Percentiles rank a stretch among this genome's conserved stretches.
Evolutionary conservation across 2,888 invertebrate species (phyloP).

Genomic region (Dryobotodes eremita): DNA sequence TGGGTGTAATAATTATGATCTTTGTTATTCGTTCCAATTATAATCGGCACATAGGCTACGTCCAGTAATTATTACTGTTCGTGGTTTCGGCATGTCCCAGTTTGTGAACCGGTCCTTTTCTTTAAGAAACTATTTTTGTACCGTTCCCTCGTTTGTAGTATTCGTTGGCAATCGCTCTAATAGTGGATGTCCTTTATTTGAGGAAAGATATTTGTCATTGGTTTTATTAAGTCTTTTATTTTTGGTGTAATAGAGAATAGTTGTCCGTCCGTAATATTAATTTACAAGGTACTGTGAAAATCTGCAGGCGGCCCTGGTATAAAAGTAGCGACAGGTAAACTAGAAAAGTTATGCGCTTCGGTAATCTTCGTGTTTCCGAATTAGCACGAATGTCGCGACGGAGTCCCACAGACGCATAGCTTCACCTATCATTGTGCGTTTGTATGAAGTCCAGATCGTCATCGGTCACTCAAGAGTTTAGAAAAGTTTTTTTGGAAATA

Average conservation of each 20-base stretch:
- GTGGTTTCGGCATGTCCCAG: constrained; percentile 23
- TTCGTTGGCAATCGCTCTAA: constrained; percentile 28
- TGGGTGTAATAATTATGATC: constrained; percentile 14
- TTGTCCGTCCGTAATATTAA: neutral
- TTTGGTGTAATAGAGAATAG: neutral
- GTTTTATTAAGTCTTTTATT: neutral
- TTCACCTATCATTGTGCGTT: no score
- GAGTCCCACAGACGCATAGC: no score
- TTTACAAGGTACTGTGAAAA: neutral
- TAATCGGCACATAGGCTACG: constrained; percentile 13
- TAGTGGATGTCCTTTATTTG: constrained; percentile 5
- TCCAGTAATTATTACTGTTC: constrained; percentile 16
- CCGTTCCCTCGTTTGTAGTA: constrained; percentile 38
- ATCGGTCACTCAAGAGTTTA: no score
- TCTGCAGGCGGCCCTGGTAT: neutral
- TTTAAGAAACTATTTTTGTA: constrained; percentile 27
- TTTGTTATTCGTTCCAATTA: neutral
- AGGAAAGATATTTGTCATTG: constrained; percentile 9
- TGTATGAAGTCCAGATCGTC: no score
- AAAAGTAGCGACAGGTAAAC: neutral
- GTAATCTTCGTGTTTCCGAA: neutral
- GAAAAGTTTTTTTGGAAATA: no score
- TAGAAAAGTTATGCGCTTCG: neutral
- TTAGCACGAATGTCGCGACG: no score
- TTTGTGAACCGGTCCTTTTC: neutral